A percentile compares a stretch with the other conserved stretches of the same genome.
These are phyloP conservation scores for Felis chaus DNA, from an alignment of 2,113 vertebrate genomes.

Conservation along the genomic window DNA sequence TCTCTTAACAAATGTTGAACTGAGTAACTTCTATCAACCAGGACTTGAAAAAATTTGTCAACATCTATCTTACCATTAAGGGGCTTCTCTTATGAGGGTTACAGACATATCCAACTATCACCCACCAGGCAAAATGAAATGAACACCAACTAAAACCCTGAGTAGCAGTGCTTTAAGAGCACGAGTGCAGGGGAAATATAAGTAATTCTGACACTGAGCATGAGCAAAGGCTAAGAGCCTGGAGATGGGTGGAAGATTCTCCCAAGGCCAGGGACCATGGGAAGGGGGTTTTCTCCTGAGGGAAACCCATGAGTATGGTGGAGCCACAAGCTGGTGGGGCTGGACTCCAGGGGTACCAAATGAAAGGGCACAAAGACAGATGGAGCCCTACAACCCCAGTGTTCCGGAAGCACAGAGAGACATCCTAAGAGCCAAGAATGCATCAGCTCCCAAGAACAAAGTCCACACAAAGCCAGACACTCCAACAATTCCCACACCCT, in stretches of 20 bases:
- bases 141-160: not conserved
- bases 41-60: conserved; percentile 14
- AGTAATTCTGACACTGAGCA: not conserved
- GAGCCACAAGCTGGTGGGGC: not conserved
- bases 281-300: not conserved
- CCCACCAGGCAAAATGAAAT: not conserved
- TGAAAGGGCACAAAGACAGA: not conserved
- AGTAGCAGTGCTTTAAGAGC: not conserved
- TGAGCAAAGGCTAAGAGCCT: not conserved
- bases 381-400: not conserved
- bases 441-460: not conserved
- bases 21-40: not conserved
- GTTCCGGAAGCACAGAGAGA: not conserved
- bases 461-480: not conserved
- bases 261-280: not conserved
- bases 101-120: not conserved
- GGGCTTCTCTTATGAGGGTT: not conserved
- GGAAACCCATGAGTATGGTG: not conserved
- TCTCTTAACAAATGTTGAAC: not conserved
- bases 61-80: not conserved
- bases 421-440: not conserved
- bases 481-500: not conserved
- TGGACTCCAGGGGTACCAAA: not conserved
- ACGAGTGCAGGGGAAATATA: too few species aligned
- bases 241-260: not conserved